Evolutionary conservation across 2,113 vertebrate species (phyloP).

Genomic region (Pteronura brasiliensis): DNA sequence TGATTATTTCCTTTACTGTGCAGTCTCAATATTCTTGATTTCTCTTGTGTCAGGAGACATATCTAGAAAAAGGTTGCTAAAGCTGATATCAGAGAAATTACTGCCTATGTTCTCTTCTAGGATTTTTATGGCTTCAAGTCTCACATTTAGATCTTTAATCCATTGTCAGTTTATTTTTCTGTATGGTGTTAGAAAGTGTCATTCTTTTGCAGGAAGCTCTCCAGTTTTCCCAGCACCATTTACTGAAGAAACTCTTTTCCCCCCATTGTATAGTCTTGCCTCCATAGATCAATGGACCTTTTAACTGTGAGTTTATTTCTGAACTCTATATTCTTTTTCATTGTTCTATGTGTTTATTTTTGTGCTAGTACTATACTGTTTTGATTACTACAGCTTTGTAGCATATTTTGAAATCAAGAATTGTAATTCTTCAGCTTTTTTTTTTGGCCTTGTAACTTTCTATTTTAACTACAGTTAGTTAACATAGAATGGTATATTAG

Average conservation of each 20-base stretch:
- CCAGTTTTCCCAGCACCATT: neutral
- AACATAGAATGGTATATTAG: neutral
- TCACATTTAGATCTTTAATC: neutral
- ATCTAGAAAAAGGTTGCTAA: neutral
- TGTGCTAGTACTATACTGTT: neutral
- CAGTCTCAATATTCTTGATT: neutral
- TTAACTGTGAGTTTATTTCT: neutral
- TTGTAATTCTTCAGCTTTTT: neutral
- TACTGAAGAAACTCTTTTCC: neutral
- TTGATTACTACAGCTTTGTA: neutral
- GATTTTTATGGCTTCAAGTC: neutral
- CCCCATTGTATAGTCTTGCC: neutral
- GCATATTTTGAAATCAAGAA: neutral
- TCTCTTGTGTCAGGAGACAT: neutral
- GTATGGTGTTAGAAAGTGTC: neutral
- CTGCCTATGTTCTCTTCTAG: neutral
- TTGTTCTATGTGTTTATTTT: neutral
- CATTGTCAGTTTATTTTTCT: neutral
- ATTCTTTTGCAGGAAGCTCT: neutral
- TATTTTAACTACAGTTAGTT: neutral
- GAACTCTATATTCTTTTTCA: neutral
- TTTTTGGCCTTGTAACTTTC: neutral
- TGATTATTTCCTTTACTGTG: neutral
- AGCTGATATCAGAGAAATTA: neutral
- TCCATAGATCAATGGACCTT: neutral